These are phyloP conservation scores for Tineola bisselliella DNA, from an alignment of 2,888 invertebrate species.

Conservation along the genomic window DNA sequence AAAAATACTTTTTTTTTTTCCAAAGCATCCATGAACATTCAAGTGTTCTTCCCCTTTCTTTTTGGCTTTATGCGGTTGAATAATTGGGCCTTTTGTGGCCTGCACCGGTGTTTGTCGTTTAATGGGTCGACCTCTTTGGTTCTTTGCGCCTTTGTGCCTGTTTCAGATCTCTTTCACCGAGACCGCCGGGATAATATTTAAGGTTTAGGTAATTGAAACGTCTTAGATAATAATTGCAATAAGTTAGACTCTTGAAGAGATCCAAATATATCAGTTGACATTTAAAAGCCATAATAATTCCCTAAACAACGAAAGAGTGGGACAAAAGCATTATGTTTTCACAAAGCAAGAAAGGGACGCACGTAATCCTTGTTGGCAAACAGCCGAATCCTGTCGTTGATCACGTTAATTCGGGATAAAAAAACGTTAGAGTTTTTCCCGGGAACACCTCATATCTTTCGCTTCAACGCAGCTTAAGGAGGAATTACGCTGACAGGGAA, in stretches of 20 bases:
- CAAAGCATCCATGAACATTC: background rate
- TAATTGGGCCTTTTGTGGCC: background rate
- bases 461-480: slow-evolving; percentile 1
- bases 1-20: too few relatives aligned
- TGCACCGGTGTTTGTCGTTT: background rate
- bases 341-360: background rate
- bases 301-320: background rate
- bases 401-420: slow-evolving; percentile 47
- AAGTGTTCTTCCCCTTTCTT: background rate
- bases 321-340: background rate
- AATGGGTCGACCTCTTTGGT: background rate
- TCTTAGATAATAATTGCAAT: too few relatives aligned
- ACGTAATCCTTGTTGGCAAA: slow-evolving; percentile 17
- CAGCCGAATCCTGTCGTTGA: slow-evolving; percentile 56
- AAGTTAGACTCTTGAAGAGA: too few relatives aligned
- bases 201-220: too few relatives aligned
- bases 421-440: background rate
- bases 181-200: too few relatives aligned
- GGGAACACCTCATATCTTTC: slow-evolving; percentile 7
- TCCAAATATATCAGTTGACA: background rate
- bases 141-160: background rate
- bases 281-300: background rate
- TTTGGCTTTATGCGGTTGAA: background rate
- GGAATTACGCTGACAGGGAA: background rate
- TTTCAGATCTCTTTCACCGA: background rate